These are phyloP conservation scores for Archivesica marissinica DNA, from an alignment of 1,140 invertebrate species.

Conservation along the genomic window DNA sequence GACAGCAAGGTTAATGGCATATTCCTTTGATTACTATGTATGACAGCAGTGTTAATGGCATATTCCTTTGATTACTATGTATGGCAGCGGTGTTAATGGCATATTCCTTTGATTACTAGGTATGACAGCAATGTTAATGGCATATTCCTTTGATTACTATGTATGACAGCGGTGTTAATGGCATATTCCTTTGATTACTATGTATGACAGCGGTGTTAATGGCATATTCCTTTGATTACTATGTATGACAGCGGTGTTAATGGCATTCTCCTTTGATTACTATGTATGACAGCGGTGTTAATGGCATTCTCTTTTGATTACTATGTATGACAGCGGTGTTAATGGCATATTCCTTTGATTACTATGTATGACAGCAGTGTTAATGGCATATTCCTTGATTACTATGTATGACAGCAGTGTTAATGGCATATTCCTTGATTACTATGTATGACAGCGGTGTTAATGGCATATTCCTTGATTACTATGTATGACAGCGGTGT, in stretches of 20 bases:
- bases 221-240: slow-evolving; percentile 78
- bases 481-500: not conserved
- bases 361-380: slow-evolving; percentile 78
- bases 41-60: not conserved
- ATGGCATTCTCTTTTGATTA: slow-evolving; percentile 79
- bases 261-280: not conserved
- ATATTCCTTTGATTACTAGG: slow-evolving; percentile 80
- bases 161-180: not conserved
- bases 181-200: slow-evolving; percentile 37
- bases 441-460: slow-evolving; percentile 78
- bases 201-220: slow-evolving; percentile 78
- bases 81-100: slow-evolving; percentile 78
- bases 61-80: slow-evolving; percentile 63
- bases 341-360: not conserved
- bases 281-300: slow-evolving; percentile 79
- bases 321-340: not conserved
- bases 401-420: not conserved
- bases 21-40: slow-evolving; percentile 73
- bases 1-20: slow-evolving; percentile 78
- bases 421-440: not conserved
- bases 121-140: slow-evolving; percentile 75
- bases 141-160: too few relatives aligned
- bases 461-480: slow-evolving; percentile 78
- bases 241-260: not conserved
- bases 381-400: slow-evolving; percentile 78